A percentile compares a stretch with the other conserved stretches of the same genome.
Conservation (phyloP, 2,888 invertebrate species). For the Unio pictorum region DNA sequence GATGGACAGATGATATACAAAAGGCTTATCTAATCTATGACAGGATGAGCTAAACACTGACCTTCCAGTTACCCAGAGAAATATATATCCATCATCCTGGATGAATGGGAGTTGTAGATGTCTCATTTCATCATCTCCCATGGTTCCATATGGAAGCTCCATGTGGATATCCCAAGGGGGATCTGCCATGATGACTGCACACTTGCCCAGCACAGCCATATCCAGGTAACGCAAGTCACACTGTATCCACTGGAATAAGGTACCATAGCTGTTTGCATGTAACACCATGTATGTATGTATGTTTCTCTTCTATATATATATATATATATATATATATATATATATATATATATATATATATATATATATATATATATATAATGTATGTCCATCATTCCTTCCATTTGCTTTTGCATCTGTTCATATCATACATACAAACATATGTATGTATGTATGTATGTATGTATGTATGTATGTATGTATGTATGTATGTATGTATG, state of each 20-base stretch:
- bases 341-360: too few relatives aligned
- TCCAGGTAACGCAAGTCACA: slow-evolving; percentile 94
- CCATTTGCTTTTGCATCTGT: too few relatives aligned
- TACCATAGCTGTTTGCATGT: not conserved
- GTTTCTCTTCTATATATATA: too few relatives aligned
- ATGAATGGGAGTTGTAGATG: slow-evolving; percentile 93
- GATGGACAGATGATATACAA: not conserved
- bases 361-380: too few relatives aligned
- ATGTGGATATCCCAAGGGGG: slow-evolving; percentile 98
- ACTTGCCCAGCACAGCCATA: slow-evolving; percentile 94
- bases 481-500: too few relatives aligned
- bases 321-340: too few relatives aligned
- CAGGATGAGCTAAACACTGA: slow-evolving; percentile 61
- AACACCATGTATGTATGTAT: not conserved
- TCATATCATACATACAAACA: too few relatives aligned
- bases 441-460: too few relatives aligned
- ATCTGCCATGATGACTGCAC: slow-evolving; percentile 96
- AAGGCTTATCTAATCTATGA: not conserved
- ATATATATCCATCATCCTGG: slow-evolving; percentile 96
- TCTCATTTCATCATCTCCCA: slow-evolving; percentile 99
- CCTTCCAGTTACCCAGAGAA: slow-evolving; percentile 97
- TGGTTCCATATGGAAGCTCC: slow-evolving; percentile 98
- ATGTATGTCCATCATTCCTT: too few relatives aligned
- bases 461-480: too few relatives aligned
- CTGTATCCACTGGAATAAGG: slow-evolving; percentile 93